Evolutionary conservation across 2,888 invertebrate species (phyloP).

Genomic region (Oscheius onirici): DNA sequence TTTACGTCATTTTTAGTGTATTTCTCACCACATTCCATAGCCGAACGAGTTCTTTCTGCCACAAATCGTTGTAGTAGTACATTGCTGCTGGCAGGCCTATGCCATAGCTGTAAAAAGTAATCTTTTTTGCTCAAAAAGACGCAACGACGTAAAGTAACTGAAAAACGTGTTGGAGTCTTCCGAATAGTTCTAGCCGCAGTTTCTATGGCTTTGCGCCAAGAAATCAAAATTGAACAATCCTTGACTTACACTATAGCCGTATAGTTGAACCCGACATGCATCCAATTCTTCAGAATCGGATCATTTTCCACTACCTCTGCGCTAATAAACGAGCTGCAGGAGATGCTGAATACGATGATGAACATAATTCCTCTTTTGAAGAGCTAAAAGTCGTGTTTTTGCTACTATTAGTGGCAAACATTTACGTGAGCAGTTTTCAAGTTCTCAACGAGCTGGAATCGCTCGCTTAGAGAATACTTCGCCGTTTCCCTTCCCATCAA

Average conservation of each 20-base stretch:
- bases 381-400: constrained; percentile 37
- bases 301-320: constrained; percentile 38
- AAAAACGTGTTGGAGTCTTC: too few species aligned
- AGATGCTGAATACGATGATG: constrained; percentile 41
- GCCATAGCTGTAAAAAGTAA: constrained; percentile 38
- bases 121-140: too few species aligned
- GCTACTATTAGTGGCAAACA: neutral
- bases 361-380: constrained; percentile 49
- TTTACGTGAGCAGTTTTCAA: constrained; percentile 45
- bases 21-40: constrained; percentile 30
- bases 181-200: too few species aligned
- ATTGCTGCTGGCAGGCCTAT: constrained; percentile 47
- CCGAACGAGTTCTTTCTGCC: constrained; percentile 34
- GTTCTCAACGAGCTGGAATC: constrained; percentile 49
- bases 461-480: constrained; percentile 42
- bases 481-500: constrained; percentile 23
- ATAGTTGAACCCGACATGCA: constrained; percentile 49
- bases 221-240: neutral
- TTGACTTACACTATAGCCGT: constrained; percentile 40
- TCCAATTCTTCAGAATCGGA: constrained; percentile 45
- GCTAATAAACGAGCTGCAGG: constrained; percentile 43
- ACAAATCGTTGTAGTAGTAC: constrained; percentile 44
- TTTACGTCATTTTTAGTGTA: neutral
- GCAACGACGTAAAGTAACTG: too few species aligned
- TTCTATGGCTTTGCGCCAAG: neutral